Base-by-base conservation (phyloP, 1,140 invertebrate species). In the Diorhabda sublineata region DNA sequence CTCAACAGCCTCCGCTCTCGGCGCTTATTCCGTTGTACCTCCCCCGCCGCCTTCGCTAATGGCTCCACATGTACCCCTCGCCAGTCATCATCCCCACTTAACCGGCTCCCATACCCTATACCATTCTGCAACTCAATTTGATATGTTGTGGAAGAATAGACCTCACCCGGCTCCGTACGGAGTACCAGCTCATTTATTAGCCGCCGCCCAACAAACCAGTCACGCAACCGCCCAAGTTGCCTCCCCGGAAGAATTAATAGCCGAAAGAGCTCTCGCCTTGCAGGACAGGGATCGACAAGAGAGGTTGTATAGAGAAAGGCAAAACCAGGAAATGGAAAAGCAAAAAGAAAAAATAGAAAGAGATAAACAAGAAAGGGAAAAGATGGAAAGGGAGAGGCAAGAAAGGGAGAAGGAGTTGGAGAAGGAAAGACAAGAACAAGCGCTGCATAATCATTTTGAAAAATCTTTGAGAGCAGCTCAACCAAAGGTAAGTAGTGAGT, bases 381-480 rank as follows among this genome's bases (percentile, higher is more conserved):
- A 80, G 65, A 62, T 77, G 43, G 82, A 88, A 74, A 81, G 84
- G 61, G 84, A 87, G 66, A 81, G 81, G 56, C 83, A 85, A 76
- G 82, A 84, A 61, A 83, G 83, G 70, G 84, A 86, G 67, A 81
- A 83, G 57, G 83, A 86, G 68, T 81, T 82, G 47, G 87, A 87
- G 70, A 86, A 84, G 68, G 86, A 84, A 78, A 83, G 82, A 77
- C 83, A 87, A 76, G 91, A 92, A 79, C 90, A 87, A 80, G 92
- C 88, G 75, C 92, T 96, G 59, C 90, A 94, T 73, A 91, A 94
- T 78, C 94, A 97, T 83, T 97, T 96, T 81, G 91, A 93, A 79
- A 92, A 95, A 82, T 95, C 92, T 63, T 83, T 96, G 44, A 87
- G 91, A 90, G 83, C 92, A 61, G 91, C 90, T 42, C 89, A 91